Evolutionary conservation across 2,797 vertebrate species (phyloP).

Genomic region (Epinephelus awoara): DNA sequence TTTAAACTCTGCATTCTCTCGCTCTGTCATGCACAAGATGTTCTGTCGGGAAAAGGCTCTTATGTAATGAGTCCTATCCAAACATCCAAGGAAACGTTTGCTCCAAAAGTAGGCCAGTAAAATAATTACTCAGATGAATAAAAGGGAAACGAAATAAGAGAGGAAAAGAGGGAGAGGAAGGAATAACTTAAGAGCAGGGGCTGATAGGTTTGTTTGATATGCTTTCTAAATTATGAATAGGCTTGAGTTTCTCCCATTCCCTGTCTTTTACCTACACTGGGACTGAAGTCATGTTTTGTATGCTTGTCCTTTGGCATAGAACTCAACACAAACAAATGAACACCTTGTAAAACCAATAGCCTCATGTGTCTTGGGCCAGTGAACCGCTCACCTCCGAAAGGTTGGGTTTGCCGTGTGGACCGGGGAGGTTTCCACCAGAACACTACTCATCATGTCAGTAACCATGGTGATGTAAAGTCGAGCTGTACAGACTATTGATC

Average conservation of each 20-base stretch:
- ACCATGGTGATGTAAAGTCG: slow-evolving; percentile 72
- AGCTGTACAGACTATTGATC: slow-evolving; percentile 67
- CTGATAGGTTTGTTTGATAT: slow-evolving; percentile 74
- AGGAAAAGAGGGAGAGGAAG: slow-evolving; percentile 18
- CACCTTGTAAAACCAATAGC: slow-evolving; percentile 41
- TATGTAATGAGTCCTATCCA: slow-evolving; percentile 73
- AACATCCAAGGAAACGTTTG: slow-evolving; percentile 73
- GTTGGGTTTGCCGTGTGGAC: slow-evolving; percentile 21
- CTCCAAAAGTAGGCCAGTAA: slow-evolving; percentile 76
- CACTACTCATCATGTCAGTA: slow-evolving; percentile 62
- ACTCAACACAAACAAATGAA: slow-evolving; percentile 14
- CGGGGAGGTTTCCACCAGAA: slow-evolving; percentile 42
- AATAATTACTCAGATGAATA: slow-evolving; percentile 77
- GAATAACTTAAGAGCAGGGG: slow-evolving; percentile 48
- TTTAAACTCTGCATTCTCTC: slow-evolving; percentile 47
- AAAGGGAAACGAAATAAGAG: slow-evolving; percentile 45
- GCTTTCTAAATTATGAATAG: slow-evolving; percentile 69
- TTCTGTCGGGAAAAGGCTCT: slow-evolving; percentile 62
- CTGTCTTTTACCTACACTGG: slow-evolving; percentile 36
- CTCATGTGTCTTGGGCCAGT: not conserved
- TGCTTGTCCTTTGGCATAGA: slow-evolving; percentile 9
- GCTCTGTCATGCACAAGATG: slow-evolving; percentile 55
- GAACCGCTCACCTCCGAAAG: slow-evolving; percentile 6
- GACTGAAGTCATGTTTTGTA: slow-evolving; percentile 35
- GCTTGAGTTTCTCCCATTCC: slow-evolving; percentile 42